These are phyloP conservation scores for Scotopteryx bipunctaria DNA, from an alignment of 2,888 invertebrate genomes.

Conservation along the genomic window DNA sequence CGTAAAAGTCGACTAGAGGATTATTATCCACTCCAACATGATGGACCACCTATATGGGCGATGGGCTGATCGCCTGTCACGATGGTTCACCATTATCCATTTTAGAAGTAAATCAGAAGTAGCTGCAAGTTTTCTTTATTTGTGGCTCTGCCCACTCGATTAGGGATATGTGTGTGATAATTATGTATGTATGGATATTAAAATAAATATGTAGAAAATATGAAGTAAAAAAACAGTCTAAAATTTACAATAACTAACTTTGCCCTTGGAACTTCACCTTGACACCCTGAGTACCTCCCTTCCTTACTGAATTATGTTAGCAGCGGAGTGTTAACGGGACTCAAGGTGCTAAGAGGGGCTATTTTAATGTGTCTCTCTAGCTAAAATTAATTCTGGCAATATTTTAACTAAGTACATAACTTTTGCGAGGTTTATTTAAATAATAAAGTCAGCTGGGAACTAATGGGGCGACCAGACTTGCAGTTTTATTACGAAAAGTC, in stretches of 20 bases:
- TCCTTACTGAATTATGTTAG: constrained; percentile 22
- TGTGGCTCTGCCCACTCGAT: too few relatives aligned
- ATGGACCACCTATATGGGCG: too few relatives aligned
- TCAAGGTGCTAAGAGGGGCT: constrained; percentile 26
- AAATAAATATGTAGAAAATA: too few relatives aligned
- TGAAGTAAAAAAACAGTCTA: too few relatives aligned
- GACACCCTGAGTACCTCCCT: constrained; percentile 18
- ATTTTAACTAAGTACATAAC: constrained; percentile 26
- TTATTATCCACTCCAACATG: too few relatives aligned
- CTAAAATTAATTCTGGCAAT: constrained; percentile 35
- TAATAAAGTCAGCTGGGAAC: constrained; percentile 3
- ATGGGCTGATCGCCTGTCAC: too few relatives aligned
- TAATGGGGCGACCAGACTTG: not conserved
- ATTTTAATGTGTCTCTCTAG: constrained; percentile 30
- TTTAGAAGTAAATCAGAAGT: too few relatives aligned
- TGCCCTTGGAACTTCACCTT: not conserved
- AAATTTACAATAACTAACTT: not conserved
- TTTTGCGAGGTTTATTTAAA: constrained; percentile 29
- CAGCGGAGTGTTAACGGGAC: constrained; percentile 29
- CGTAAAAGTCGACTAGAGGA: too few relatives aligned
- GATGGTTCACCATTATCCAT: too few relatives aligned
- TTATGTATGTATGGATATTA: too few relatives aligned
- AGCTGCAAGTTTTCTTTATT: too few relatives aligned
- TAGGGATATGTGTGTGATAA: too few relatives aligned
- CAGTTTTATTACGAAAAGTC: not conserved